Evolutionary conservation across 2,113 vertebrate species (phyloP).

Genomic region (Psittacula cyanocephala): DNA sequence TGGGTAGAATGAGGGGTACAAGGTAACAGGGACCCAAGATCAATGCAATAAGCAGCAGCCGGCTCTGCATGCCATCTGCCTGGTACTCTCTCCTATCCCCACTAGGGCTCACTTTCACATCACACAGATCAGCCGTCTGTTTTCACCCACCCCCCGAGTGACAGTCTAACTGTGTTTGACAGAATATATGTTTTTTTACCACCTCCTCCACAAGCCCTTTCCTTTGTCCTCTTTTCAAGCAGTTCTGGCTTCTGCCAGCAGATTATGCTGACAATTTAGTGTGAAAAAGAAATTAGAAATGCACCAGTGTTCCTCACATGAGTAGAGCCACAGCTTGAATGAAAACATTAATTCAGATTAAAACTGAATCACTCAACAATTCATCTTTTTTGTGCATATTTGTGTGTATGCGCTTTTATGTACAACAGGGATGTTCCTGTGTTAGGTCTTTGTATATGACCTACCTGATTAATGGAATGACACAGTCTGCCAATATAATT

Average conservation of each 20-base stretch:
- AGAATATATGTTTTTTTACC: slow-evolving; percentile 11
- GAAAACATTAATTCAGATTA: slow-evolving; percentile 69
- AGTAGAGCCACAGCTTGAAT: slow-evolving; percentile 45
- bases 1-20: neutral
- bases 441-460: slow-evolving; percentile 12
- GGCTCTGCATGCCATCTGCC: neutral
- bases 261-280: slow-evolving; percentile 44
- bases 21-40: neutral
- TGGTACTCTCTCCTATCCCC: neutral
- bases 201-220: slow-evolving; percentile 49
- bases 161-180: slow-evolving; percentile 16
- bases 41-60: neutral
- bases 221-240: slow-evolving; percentile 61
- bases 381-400: neutral
- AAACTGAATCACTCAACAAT: slow-evolving; percentile 44
- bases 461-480: slow-evolving; percentile 25
- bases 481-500: slow-evolving; percentile 8
- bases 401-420: neutral
- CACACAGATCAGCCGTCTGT: neutral
- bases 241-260: slow-evolving; percentile 36
- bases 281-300: slow-evolving; percentile 60
- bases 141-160: slow-evolving; percentile 4
- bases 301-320: slow-evolving; percentile 17
- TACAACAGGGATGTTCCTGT: neutral
- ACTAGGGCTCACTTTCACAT: slow-evolving; percentile 2